Evolutionary conservation across 2,888 invertebrate genomes (phyloP).

Genomic region (Pterostichus niger): DNA sequence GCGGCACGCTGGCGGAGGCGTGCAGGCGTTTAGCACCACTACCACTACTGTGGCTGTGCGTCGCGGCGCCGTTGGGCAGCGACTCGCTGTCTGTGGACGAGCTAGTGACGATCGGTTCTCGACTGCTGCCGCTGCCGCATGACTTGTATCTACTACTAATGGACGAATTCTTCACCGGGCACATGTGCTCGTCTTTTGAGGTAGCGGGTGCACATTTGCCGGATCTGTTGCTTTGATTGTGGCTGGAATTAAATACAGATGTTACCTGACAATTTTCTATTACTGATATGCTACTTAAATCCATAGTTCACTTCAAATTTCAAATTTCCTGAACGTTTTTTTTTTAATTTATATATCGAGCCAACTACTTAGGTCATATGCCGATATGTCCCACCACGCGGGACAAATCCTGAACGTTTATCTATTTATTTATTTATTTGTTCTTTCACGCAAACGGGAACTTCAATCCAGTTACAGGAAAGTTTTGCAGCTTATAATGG

Average conservation of each 20-base stretch:
- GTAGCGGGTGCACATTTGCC: constrained; percentile 44
- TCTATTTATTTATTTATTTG: too few species aligned
- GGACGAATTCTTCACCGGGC: constrained; percentile 64
- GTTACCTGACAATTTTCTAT: too few species aligned
- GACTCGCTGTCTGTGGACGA: constrained; percentile 72
- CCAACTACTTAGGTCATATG: too few species aligned
- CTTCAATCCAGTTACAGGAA: too few species aligned
- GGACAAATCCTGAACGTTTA: too few species aligned
- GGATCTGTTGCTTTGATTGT: constrained; percentile 55
- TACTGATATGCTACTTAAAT: too few species aligned
- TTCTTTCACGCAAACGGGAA: too few species aligned
- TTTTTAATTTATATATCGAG: too few species aligned
- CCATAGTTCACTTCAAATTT: too few species aligned
- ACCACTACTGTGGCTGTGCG: constrained; percentile 80
- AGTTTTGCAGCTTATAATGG: too few species aligned
- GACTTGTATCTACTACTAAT: constrained; percentile 65
- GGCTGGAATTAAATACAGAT: not conserved
- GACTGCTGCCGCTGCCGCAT: constrained; percentile 19
- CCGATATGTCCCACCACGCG: too few species aligned
- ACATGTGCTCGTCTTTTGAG: constrained; percentile 55
- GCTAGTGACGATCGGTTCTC: constrained; percentile 69
- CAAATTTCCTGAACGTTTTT: too few species aligned
- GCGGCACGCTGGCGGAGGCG: constrained; percentile 83
- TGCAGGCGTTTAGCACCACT: constrained; percentile 80
- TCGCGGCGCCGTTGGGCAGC: constrained; percentile 69